Percentiles rank a stretch among this genome's conserved stretches.
phyloP scores from a whole-genome alignment of 2,113 vertebrate species.

The Cichladusa arquata region DNA sequence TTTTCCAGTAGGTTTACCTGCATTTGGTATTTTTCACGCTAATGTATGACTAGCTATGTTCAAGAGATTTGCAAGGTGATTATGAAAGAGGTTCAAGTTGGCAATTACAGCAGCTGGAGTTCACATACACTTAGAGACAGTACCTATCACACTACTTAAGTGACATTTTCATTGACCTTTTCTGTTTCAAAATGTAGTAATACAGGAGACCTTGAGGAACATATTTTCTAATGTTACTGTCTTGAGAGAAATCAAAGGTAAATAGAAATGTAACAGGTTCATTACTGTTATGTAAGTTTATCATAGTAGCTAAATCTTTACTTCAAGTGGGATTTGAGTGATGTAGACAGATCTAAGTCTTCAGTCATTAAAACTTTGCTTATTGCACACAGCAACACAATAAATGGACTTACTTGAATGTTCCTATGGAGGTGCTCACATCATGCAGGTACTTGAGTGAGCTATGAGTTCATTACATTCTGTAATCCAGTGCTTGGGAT shows the following conservation, averaged over 20 bases:
- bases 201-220: neutral
- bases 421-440: accelerated
- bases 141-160: neutral
- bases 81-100: neutral
- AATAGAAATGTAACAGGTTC: neutral
- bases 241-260: neutral
- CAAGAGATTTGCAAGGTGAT: accelerated
- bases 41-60: neutral
- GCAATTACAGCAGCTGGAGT: neutral
- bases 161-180: neutral
- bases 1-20: neutral
- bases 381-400: neutral
- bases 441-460: neutral
- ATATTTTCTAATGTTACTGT: neutral
- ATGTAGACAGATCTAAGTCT: neutral
- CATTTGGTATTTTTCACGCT: accelerated
- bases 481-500: neutral
- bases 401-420: neutral
- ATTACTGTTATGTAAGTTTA: neutral
- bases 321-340: neutral
- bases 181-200: neutral
- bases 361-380: neutral
- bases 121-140: neutral
- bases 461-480: neutral
- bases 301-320: neutral